Evolutionary conservation across 2,113 vertebrate species (phyloP).

Genomic region (Columbina picui): DNA sequence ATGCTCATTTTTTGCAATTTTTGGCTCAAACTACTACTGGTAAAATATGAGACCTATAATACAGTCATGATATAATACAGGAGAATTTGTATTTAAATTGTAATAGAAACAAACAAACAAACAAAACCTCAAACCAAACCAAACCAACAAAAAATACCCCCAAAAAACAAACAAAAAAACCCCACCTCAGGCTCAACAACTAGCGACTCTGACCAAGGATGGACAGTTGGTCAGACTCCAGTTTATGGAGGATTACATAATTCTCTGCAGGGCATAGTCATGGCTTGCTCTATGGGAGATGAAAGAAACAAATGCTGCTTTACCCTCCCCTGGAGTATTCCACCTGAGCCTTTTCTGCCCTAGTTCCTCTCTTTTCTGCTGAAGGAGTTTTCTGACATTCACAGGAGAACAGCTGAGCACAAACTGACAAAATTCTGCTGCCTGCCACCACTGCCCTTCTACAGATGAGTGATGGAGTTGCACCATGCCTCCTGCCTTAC

Average conservation of each 20-base stretch:
- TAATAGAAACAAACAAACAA: not conserved
- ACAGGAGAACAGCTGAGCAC: not conserved
- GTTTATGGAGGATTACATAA: not conserved
- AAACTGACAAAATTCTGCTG: not conserved
- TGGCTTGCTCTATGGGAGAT: not conserved
- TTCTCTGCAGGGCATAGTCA: not conserved
- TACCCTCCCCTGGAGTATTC: rapidly evolving
- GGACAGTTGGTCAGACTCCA: not conserved
- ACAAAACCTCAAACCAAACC: not conserved
- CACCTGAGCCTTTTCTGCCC: not conserved
- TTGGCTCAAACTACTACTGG: not conserved
- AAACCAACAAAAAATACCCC: not conserved
- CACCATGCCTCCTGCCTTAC: not conserved
- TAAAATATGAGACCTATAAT: not conserved
- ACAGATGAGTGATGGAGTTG: rapidly evolving
- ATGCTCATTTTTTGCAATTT: not conserved
- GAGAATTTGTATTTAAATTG: not conserved
- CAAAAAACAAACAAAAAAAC: not conserved
- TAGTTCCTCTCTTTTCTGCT: not conserved
- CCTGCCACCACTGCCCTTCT: not conserved
- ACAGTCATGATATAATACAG: not conserved
- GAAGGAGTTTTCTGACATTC: not conserved
- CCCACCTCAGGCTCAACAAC: not conserved
- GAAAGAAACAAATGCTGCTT: not conserved
- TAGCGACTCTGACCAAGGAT: not conserved